These are phyloP conservation scores for Condylura cristata DNA, from an alignment of 2,113 vertebrate species.

Conservation along the genomic window DNA sequence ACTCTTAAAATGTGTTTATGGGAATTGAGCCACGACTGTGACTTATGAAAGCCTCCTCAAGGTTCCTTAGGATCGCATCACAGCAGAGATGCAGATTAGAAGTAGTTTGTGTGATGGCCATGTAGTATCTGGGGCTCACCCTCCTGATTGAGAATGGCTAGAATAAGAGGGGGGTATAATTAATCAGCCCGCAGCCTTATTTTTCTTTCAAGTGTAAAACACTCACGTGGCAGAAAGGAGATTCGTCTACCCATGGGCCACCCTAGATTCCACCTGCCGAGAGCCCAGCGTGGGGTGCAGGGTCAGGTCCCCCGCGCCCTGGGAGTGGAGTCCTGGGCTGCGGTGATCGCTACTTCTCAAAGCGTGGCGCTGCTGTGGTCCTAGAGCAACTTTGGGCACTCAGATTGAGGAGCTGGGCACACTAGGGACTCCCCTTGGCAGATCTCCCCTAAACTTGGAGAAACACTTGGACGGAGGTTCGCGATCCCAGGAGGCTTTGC, in stretches of 20 bases:
- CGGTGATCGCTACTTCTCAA: not conserved
- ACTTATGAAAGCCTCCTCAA: not conserved
- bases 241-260: not conserved
- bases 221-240: not conserved
- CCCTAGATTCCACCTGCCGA: not conserved
- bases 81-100: not conserved
- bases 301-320: not conserved
- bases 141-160: not conserved
- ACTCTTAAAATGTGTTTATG: not conserved
- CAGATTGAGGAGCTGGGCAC: not conserved
- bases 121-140: not conserved
- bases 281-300: not conserved
- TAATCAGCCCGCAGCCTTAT: not conserved
- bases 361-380: accelerated
- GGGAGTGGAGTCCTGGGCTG: accelerated
- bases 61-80: not conserved
- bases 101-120: not conserved
- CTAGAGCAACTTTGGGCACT: not conserved
- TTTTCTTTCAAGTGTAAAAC: not conserved
- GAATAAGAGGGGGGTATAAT: not conserved
- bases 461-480: not conserved
- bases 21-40: not conserved
- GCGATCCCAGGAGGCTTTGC: not conserved
- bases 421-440: not conserved
- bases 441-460: not conserved